Percentiles rank a stretch among this genome's conserved stretches.
These are phyloP conservation scores for Artemisiospiza belli DNA, from an alignment of 2,113 vertebrate species.

Conservation along the genomic window DNA sequence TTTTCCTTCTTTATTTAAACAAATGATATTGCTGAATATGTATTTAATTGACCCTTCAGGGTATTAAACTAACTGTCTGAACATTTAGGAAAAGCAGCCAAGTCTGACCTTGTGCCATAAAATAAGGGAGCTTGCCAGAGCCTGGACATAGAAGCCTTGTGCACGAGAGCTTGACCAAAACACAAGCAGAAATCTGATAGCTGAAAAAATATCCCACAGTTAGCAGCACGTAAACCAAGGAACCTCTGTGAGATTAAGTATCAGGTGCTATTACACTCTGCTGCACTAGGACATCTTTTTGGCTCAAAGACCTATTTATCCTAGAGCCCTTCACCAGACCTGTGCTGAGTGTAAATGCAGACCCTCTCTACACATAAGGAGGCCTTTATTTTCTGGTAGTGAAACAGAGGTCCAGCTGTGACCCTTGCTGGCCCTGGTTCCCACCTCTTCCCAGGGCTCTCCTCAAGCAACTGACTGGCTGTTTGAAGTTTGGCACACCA, in stretches of 20 bases:
- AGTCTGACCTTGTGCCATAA: slow-evolving; percentile 3
- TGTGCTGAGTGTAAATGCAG: neutral
- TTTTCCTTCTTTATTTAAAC: neutral
- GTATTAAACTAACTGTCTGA: slow-evolving; percentile 18
- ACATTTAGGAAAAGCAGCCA: slow-evolving; percentile 31
- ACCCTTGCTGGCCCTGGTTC: slow-evolving; percentile 28
- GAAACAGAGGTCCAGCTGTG: slow-evolving; percentile 31
- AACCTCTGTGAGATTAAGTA: slow-evolving; percentile 14
- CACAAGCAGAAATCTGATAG: slow-evolving; percentile 30
- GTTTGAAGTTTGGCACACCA: slow-evolving; percentile 36
- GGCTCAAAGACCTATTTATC: slow-evolving; percentile 56
- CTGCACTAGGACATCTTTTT: slow-evolving; percentile 26
- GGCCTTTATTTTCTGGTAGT: neutral
- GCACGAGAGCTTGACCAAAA: slow-evolving; percentile 5
- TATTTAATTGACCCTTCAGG: slow-evolving; percentile 35
- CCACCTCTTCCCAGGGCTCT: slow-evolving; percentile 33
- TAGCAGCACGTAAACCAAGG: slow-evolving; percentile 12
- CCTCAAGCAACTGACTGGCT: neutral
- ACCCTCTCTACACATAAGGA: neutral
- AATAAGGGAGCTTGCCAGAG: slow-evolving; percentile 4
- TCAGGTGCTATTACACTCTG: slow-evolving; percentile 10
- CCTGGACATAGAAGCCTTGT: slow-evolving; percentile 13
- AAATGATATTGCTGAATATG: neutral
- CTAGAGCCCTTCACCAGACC: neutral
- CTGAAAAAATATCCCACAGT: slow-evolving; percentile 18